These are phyloP conservation scores for Helarctos malayanus DNA, from an alignment of 2,797 vertebrate species.

Conservation along the genomic window DNA sequence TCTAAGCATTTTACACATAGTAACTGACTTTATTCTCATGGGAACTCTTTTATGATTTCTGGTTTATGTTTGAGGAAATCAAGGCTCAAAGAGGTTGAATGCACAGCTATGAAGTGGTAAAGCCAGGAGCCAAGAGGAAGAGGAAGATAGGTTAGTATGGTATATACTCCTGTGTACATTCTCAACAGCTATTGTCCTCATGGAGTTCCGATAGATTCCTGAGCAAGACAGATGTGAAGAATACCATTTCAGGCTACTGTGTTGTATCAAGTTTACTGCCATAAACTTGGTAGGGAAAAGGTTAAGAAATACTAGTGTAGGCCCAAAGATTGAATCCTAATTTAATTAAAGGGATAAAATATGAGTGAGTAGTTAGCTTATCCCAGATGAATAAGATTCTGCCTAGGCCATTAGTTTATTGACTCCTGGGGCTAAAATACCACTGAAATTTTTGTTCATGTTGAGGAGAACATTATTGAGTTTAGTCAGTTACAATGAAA, in stretches of 20 bases:
- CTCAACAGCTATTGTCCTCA: neutral
- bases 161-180: neutral
- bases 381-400: slow-evolving; percentile 38
- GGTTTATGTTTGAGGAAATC: slow-evolving; percentile 11
- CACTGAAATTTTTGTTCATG: neutral
- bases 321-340: neutral
- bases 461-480: slow-evolving; percentile 11
- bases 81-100: neutral
- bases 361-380: neutral
- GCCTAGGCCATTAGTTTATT: neutral
- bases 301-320: neutral
- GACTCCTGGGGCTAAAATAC: neutral
- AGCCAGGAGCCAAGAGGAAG: neutral
- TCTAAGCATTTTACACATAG: neutral
- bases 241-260: neutral
- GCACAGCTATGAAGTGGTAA: neutral
- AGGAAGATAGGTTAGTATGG: neutral
- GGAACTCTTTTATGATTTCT: neutral
- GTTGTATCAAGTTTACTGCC: neutral
- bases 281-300: neutral
- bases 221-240: neutral
- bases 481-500: neutral
- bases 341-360: neutral
- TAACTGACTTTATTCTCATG: neutral
- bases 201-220: neutral